Base-by-base conservation (phyloP, 1,140 invertebrate genomes). In the Coboldia fuscipes region DNA sequence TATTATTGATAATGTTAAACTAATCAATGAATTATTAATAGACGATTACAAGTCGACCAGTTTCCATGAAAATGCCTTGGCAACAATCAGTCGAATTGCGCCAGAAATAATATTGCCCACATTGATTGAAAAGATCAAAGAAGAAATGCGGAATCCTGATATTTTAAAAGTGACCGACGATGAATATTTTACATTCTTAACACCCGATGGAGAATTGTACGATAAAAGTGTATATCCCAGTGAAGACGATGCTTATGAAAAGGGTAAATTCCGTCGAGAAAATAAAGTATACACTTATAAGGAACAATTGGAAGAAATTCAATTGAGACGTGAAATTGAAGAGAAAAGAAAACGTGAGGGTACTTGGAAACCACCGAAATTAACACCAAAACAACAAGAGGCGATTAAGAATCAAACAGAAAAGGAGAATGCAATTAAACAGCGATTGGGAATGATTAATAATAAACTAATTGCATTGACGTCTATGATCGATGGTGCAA, bases 221-320 rank as follows among this genome's bases (percentile, higher is more conserved):
- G 86, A 98, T 57, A 90, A 82, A 54, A 75, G 71, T 47, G 70
- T 92, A 2, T 60, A 96, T 34, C 82, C 86, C 33, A 70, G 69
- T 36, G 69, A 63, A 39, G 65, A 66, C 32, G 68, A 70, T 13
- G 77, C 81, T 61, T 96, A 97, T 36, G 37, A 38, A 13, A 49
- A 50, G 20, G 36, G 39, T 30, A 45, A 47, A 45, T 68, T 97
- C 47, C 93, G 90, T 58, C 64, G 90, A 26, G 92, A 97, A 49
- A 97, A 84, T 51, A 97, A 96, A 61, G 82, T 75, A 3, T 97
- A 97, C 53, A 92, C 86, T 13, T 94, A 89, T 51, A 90, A 93
- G 51, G 93, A 97, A 44, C 93, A 97, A 53, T 62, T 93, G 46
- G 92, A 93, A 49, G 93, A 97, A 53, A 55, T 94, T 35, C 81